Evolutionary conservation across 2,797 vertebrate species (phyloP).

Genomic region (Crenichthys baileyi): DNA sequence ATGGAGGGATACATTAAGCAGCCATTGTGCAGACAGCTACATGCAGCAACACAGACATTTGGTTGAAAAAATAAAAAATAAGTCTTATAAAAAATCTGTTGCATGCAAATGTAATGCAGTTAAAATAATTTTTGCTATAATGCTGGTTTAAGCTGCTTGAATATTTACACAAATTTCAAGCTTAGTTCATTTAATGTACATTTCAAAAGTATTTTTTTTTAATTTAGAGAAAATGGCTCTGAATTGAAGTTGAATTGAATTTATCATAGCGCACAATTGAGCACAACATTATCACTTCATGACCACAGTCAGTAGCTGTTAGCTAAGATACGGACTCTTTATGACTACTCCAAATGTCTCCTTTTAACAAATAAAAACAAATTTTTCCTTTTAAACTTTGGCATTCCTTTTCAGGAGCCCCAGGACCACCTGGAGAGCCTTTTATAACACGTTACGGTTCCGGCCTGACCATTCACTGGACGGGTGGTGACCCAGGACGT

Average conservation of each 20-base stretch:
- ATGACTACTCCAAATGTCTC: background rate
- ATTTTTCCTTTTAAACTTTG: background rate
- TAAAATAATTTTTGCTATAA: background rate
- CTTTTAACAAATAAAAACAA: background rate
- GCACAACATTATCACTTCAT: too few species aligned
- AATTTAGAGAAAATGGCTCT: background rate
- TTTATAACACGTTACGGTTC: slow-evolving; percentile 93
- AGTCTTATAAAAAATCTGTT: background rate
- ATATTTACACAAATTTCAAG: background rate
- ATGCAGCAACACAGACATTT: background rate
- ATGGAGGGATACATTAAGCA: background rate
- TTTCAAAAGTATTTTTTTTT: background rate
- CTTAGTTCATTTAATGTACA: background rate
- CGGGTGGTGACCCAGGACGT: slow-evolving; percentile 91
- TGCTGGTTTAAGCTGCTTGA: background rate
- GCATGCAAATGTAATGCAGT: too few species aligned
- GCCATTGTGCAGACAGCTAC: background rate
- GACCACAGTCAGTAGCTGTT: background rate
- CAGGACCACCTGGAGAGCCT: slow-evolving; percentile 92
- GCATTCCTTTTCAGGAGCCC: slow-evolving; percentile 84
- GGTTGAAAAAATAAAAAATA: background rate
- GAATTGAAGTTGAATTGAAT: background rate
- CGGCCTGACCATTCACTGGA: slow-evolving; percentile 95
- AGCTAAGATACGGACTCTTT: background rate
- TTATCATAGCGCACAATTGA: too few species aligned